These are phyloP conservation scores for Tauraco erythrolophus DNA, from an alignment of 2,113 vertebrate genomes.

Conservation along the genomic window DNA sequence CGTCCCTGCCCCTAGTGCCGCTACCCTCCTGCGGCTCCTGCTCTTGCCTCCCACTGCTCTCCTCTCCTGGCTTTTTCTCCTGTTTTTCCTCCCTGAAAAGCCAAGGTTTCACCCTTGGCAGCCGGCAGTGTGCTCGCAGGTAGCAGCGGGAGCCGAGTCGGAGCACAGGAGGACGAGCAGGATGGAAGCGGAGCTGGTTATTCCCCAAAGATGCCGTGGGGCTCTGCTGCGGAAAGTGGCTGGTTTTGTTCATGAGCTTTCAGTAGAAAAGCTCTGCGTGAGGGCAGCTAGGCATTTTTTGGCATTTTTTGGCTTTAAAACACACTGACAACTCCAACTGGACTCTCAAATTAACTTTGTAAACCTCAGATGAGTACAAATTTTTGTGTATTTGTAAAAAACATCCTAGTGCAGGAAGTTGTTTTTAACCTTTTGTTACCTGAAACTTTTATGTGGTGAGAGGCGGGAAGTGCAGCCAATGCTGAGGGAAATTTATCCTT, in stretches of 20 bases:
- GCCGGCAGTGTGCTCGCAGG: accelerated
- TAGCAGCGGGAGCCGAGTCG: not conserved
- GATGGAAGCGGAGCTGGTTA: not conserved
- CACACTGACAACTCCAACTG: not conserved
- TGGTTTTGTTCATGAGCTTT: not conserved
- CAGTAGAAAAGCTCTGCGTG: not conserved
- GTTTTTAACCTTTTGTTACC: constrained; percentile 12
- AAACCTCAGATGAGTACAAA: not conserved
- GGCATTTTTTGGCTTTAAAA: not conserved
- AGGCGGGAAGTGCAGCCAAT: not conserved
- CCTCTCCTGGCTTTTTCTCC: not conserved
- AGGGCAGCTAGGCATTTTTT: not conserved
- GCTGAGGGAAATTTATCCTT: not conserved
- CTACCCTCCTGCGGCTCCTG: not conserved
- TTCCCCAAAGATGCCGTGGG: not conserved
- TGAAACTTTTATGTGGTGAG: not conserved
- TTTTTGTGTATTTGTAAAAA: not conserved
- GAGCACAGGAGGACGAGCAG: not conserved
- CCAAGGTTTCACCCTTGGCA: not conserved
- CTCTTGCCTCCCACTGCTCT: not conserved
- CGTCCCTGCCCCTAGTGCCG: not conserved
- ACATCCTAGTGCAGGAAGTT: not conserved
- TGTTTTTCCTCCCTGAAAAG: not conserved
- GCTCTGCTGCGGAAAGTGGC: not conserved
- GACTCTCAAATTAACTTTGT: not conserved